Percentiles rank a stretch among this genome's conserved stretches.
Evolutionary conservation across 2,888 invertebrate species (phyloP).

Genomic region (Drosophila limbata): DNA sequence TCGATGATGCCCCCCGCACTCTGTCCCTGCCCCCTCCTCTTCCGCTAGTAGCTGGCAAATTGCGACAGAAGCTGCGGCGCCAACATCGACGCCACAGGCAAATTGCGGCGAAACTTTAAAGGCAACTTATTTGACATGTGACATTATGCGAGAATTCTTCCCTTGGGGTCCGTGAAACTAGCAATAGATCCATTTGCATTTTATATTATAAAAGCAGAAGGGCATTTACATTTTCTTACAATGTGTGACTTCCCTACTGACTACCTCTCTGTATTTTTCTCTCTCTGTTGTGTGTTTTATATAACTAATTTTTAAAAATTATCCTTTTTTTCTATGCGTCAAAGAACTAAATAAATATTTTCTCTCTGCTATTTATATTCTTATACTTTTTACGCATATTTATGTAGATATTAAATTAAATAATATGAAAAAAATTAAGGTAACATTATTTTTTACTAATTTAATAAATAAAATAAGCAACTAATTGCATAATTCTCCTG

Average conservation of each 20-base stretch:
- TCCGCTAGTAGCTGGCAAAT: neutral
- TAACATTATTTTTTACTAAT: too few species aligned
- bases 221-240: neutral
- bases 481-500: neutral
- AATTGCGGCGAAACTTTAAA: slow-evolving; percentile 76
- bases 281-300: neutral
- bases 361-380: too few species aligned
- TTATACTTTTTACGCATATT: too few species aligned
- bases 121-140: slow-evolving; percentile 73
- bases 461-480: too few species aligned
- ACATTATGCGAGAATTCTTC: slow-evolving; percentile 51
- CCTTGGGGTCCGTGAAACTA: slow-evolving; percentile 29
- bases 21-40: neutral
- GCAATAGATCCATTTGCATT: slow-evolving; percentile 44
- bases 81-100: slow-evolving; percentile 58
- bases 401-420: too few species aligned
- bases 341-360: too few species aligned
- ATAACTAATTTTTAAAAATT: too few species aligned
- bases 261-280: neutral
- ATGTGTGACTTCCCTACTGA: neutral
- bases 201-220: slow-evolving; percentile 21
- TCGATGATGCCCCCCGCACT: slow-evolving; percentile 8
- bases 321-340: too few species aligned
- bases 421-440: too few species aligned
- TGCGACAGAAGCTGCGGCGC: slow-evolving; percentile 74